phyloP scores from a whole-genome alignment of 92 coral and sea anemone species.

The Epizoanthus illoricatus region DNA sequence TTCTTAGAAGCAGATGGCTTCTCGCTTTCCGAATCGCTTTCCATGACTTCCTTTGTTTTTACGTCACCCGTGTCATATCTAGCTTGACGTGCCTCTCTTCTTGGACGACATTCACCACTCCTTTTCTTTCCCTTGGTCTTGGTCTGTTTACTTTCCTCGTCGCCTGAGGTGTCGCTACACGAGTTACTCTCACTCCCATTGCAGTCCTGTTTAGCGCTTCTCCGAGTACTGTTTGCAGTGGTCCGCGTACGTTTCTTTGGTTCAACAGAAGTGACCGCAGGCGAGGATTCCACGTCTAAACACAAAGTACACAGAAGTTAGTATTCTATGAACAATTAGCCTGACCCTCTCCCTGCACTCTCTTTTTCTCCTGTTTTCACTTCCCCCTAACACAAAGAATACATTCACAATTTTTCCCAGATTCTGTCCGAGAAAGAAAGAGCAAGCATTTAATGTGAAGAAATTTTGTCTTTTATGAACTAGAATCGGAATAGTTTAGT shows the following conservation, averaged over 20 bases:
- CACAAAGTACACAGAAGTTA: neutral
- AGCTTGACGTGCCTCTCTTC: constrained; percentile 16
- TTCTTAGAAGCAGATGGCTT: constrained; percentile 45
- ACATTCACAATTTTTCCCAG: too few relatives aligned
- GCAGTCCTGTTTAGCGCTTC: constrained; percentile 41
- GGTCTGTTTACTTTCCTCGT: constrained; percentile 45
- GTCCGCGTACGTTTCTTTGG: constrained; percentile 73
- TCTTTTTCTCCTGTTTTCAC: too few relatives aligned
- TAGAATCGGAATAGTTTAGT: too few relatives aligned
- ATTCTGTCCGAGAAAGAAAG: too few relatives aligned
- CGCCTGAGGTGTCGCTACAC: constrained; percentile 75
- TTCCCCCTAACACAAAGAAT: too few relatives aligned
- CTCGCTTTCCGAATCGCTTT: constrained; percentile 46
- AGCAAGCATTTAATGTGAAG: too few relatives aligned
- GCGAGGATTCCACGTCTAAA: constrained; percentile 70
- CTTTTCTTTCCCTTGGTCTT: constrained; percentile 23
- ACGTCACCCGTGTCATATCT: constrained; percentile 39
- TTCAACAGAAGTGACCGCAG: constrained; percentile 37
- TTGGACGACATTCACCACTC: constrained; percentile 4
- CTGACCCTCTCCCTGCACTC: too few relatives aligned
- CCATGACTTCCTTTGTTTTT: constrained; percentile 41
- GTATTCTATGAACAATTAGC: neutral
- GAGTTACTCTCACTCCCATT: constrained; percentile 63
- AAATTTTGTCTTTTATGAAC: too few relatives aligned
- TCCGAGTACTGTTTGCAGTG: constrained; percentile 40